Evolutionary conservation across 2,113 vertebrate species (phyloP).

Genomic region (Poeciliopsis occidentalis): DNA sequence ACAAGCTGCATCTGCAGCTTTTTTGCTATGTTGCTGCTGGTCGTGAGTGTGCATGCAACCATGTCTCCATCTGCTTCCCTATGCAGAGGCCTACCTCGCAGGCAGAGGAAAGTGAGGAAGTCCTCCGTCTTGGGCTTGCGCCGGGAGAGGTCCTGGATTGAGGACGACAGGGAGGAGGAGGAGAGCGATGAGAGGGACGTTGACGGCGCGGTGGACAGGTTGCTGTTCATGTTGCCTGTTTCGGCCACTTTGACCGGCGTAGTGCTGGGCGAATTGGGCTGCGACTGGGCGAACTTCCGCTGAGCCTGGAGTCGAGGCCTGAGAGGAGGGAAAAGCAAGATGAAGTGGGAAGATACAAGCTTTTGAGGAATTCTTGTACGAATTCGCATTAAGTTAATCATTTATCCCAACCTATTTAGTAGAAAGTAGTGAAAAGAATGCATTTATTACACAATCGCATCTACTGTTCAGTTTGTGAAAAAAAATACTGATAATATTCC

Average conservation of each 20-base stretch:
- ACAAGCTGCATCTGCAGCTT: constrained; percentile 3
- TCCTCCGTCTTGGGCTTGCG: constrained; percentile 99
- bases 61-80: constrained; percentile 25
- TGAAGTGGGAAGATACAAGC: neutral
- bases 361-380: no score
- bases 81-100: constrained; percentile 87
- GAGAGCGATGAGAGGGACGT: constrained; percentile 79
- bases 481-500: constrained; percentile 10
- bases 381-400: neutral
- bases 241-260: constrained; percentile 97
- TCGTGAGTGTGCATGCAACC: constrained; percentile 4
- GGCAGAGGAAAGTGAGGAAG: constrained; percentile 99
- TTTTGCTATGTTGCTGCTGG: constrained; percentile 6
- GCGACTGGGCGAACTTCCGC: constrained; percentile 99
- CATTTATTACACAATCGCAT: constrained; percentile 3
- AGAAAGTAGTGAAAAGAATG: neutral
- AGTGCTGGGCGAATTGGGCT: constrained; percentile 98
- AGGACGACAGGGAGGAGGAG: constrained; percentile 82
- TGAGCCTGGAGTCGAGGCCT: constrained; percentile 99
- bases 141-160: constrained; percentile 96
- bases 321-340: constrained; percentile 20
- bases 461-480: constrained; percentile 21
- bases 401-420: neutral
- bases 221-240: constrained; percentile 74
- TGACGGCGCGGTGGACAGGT: constrained; percentile 79